A percentile compares a stretch with the other conserved stretches of the same genome.
phyloP scores from a whole-genome alignment of 2,113 vertebrate species.

The Mixornis gularis region DNA sequence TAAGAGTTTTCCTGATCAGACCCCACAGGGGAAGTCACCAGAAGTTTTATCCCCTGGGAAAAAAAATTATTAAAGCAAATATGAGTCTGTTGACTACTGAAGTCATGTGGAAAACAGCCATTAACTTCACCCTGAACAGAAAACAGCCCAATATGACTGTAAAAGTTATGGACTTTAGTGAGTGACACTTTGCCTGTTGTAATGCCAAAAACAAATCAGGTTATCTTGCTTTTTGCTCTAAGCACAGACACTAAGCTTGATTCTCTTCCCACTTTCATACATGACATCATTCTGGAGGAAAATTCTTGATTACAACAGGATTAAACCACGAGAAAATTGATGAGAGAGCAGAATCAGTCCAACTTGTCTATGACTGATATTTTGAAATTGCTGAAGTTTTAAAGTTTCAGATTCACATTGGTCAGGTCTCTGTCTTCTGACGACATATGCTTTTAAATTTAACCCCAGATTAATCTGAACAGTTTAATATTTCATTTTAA shows the following conservation, averaged over 20 bases:
- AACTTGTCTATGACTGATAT: neutral
- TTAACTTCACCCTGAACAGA: neutral
- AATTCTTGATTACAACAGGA: neutral
- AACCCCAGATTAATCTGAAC: neutral
- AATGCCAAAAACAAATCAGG: neutral
- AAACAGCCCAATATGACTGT: neutral
- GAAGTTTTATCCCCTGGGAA: neutral
- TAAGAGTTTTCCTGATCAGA: neutral
- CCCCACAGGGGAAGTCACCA: neutral
- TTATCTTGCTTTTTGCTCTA: neutral
- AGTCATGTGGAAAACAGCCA: conserved; percentile 14
- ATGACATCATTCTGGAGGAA: neutral
- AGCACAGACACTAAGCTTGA: neutral
- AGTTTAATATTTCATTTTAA: neutral
- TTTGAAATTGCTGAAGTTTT: neutral
- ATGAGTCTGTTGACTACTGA: neutral
- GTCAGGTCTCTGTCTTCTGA: neutral
- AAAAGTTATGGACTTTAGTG: neutral
- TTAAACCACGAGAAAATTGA: neutral
- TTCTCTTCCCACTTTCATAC: neutral
- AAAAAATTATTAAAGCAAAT: conserved; percentile 2
- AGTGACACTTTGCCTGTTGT: neutral
- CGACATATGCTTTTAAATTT: neutral
- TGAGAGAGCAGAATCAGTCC: neutral
- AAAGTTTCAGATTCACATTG: neutral